Percentiles rank a stretch among this genome's conserved stretches.
Evolutionary conservation across 2,888 invertebrate genomes (phyloP).

Genomic region (Acanthopleura granulata): DNA sequence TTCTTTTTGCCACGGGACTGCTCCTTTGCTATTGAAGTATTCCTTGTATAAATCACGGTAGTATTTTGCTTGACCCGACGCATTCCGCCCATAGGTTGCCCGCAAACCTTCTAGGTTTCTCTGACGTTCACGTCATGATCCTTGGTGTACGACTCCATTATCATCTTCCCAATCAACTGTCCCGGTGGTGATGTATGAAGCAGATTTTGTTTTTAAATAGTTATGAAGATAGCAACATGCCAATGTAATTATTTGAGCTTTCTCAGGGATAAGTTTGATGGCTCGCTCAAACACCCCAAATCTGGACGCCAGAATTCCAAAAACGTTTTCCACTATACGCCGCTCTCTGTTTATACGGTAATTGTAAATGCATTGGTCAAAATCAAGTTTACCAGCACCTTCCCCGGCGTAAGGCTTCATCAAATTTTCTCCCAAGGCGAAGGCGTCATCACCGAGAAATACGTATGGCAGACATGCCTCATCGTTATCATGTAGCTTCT

Average conservation of each 20-base stretch:
- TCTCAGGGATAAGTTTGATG: slow-evolving; percentile 25
- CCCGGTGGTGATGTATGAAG: slow-evolving; percentile 20
- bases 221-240: slow-evolving; percentile 28
- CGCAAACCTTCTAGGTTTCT: slow-evolving; percentile 14
- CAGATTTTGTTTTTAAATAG: slow-evolving; percentile 22
- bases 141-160: slow-evolving; percentile 17
- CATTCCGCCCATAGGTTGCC: slow-evolving; percentile 16
- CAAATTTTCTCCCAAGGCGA: slow-evolving; percentile 22
- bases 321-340: slow-evolving; percentile 25
- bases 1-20: slow-evolving; percentile 19
- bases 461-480: slow-evolving; percentile 16
- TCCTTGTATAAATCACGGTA: background rate
- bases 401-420: slow-evolving; percentile 18
- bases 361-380: slow-evolving; percentile 23
- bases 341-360: slow-evolving; percentile 23
- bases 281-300: slow-evolving; percentile 24
- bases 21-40: slow-evolving; percentile 18
- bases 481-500: slow-evolving; percentile 20
- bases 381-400: background rate
- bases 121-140: slow-evolving; percentile 19
- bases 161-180: slow-evolving; percentile 25
- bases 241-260: slow-evolving; percentile 20
- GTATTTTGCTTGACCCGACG: background rate
- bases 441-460: slow-evolving; percentile 23
- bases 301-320: slow-evolving; percentile 25